Conservation (phyloP, 2,888 invertebrate species). For the Hirtodrosophila confusa region DNA sequence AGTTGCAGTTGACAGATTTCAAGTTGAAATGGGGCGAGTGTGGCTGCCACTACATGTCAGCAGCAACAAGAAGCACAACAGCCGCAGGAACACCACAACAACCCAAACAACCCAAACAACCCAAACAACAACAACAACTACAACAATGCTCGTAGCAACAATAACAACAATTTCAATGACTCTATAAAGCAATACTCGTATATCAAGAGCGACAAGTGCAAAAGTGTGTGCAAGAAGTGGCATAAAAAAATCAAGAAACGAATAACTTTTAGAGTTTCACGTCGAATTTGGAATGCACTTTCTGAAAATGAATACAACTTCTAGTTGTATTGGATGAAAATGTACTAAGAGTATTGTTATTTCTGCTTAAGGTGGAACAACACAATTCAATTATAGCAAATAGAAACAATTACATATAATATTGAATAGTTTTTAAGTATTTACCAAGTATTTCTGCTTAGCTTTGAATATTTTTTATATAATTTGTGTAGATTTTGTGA, state of each 20-base stretch:
- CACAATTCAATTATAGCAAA: no score
- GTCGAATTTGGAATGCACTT: slow-evolving; percentile 22
- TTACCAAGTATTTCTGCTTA: no score
- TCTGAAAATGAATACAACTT: background rate
- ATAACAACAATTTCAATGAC: slow-evolving; percentile 43
- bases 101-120: slow-evolving; percentile 21
- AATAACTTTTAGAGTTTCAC: background rate
- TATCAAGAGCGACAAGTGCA: slow-evolving; percentile 61
- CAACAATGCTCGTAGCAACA: slow-evolving; percentile 16
- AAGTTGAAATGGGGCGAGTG: slow-evolving; percentile 58
- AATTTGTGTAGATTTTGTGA: no score
- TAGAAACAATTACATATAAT: no score
- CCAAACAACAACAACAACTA: slow-evolving; percentile 24
- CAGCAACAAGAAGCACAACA: slow-evolving; percentile 34
- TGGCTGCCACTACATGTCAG: slow-evolving; percentile 43
- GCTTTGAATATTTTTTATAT: no score
- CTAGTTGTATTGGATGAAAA: no score
- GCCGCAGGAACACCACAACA: slow-evolving; percentile 14
- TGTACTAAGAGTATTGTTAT: no score
- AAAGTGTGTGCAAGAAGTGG: slow-evolving; percentile 70
- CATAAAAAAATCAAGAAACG: slow-evolving; percentile 50
- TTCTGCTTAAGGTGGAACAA: no score
- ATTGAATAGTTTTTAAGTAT: no score
- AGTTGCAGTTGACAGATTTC: slow-evolving; percentile 80
- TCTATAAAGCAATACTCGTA: slow-evolving; percentile 47